Conservation (phyloP, 1,140 invertebrate genomes). For the Ganaspis sp. region DNA sequence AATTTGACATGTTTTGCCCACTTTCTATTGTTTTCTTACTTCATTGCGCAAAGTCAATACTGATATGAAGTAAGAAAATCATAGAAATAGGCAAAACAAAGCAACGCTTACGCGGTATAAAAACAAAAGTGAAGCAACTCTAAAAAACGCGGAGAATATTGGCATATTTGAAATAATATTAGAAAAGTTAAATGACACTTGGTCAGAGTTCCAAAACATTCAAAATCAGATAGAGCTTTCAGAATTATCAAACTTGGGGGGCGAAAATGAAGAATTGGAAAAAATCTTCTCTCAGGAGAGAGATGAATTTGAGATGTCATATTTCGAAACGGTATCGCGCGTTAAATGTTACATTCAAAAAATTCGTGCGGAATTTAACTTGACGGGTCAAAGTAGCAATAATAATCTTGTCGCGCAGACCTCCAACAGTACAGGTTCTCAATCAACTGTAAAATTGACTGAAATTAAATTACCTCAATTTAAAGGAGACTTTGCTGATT, state of each 20-base stretch:
- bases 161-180: background rate
- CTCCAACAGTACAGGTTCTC: background rate
- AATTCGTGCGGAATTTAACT: background rate
- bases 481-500: constrained; percentile 37
- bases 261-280: background rate
- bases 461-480: constrained; percentile 38
- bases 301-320: background rate
- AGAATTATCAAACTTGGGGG: background rate
- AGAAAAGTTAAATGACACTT: background rate
- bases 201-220: background rate
- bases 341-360: background rate
- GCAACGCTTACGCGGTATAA: no score
- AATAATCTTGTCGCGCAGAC: background rate
- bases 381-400: background rate
- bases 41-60: no score
- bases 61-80: no score
- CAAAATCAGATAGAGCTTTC: constrained; percentile 1
- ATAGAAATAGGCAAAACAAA: no score
- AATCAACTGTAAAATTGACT: constrained; percentile 21
- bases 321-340: background rate
- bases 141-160: background rate
- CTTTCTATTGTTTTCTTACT: no score
- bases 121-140: no score
- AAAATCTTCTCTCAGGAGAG: no score
- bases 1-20: no score